These are phyloP conservation scores for Psammodynastes pulverulentus DNA, from an alignment of 2,113 vertebrate species.

Conservation along the genomic window DNA sequence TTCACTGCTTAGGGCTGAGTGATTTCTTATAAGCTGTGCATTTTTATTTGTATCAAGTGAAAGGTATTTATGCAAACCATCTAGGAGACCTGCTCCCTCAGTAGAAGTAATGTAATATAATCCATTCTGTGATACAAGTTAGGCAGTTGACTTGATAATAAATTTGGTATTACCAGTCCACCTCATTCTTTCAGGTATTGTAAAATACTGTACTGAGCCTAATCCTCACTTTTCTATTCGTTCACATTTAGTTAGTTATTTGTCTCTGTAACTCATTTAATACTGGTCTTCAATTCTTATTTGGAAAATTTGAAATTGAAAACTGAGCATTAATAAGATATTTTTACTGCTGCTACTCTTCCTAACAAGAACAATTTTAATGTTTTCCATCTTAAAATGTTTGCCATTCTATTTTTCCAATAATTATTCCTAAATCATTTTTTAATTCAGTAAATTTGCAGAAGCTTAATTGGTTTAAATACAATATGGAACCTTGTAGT, in stretches of 20 bases:
- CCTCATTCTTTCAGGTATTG: not conserved
- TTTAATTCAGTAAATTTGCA: not conserved
- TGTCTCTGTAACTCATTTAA: not conserved
- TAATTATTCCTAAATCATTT: not conserved
- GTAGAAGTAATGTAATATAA: not conserved
- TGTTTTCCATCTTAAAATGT: not conserved
- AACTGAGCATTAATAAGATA: not conserved
- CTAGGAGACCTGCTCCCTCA: not conserved
- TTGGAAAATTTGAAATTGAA: not conserved
- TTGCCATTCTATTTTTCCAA: not conserved
- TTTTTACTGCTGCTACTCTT: not conserved
- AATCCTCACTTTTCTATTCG: not conserved
- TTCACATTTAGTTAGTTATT: not conserved
- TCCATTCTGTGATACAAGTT: not conserved
- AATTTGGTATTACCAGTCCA: not conserved
- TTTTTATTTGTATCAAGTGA: not conserved
- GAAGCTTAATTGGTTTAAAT: not conserved
- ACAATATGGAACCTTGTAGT: not conserved
- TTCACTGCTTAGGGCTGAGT: not conserved
- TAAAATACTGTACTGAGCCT: not conserved
- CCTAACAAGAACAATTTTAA: not conserved
- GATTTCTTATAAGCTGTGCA: not conserved
- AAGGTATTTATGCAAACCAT: not conserved
- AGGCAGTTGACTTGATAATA: not conserved
- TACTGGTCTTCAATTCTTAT: not conserved